phyloP scores from a whole-genome alignment of 2,113 vertebrate species.

The Nothobranchius furzeri region DNA sequence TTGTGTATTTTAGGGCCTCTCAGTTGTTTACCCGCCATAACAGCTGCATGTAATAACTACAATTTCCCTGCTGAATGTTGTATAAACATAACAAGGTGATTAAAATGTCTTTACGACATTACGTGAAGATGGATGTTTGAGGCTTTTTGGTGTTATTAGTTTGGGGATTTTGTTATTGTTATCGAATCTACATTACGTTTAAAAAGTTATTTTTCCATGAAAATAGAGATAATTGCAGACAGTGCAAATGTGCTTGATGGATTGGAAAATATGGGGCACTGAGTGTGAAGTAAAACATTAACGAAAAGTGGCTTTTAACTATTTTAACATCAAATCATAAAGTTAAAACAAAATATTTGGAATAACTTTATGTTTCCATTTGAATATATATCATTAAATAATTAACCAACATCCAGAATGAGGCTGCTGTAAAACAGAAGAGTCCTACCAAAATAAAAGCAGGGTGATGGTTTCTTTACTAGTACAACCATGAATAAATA shows the following conservation, averaged over 20 bases:
- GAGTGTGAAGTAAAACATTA: too few relatives aligned
- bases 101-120: conserved; percentile 25
- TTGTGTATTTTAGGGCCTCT: not conserved
- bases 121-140: conserved; percentile 18
- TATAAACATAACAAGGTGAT: conserved; percentile 13
- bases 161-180: conserved; percentile 2
- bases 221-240: conserved; percentile 5
- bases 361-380: too few relatives aligned
- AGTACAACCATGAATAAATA: too few relatives aligned
- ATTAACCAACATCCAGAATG: too few relatives aligned
- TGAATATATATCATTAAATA: too few relatives aligned
- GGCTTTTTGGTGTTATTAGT: conserved; percentile 22
- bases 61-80: not conserved
- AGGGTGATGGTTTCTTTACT: too few relatives aligned
- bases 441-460: too few relatives aligned
- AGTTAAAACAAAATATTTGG: too few relatives aligned
- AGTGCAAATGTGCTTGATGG: conserved; percentile 19
- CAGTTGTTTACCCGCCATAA: conserved; percentile 2
- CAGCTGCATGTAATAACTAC: conserved; percentile 7
- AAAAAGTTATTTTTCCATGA: not conserved
- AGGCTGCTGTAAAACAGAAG: too few relatives aligned
- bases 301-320: not conserved
- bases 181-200: conserved; percentile 19
- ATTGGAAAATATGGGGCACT: conserved; percentile 6
- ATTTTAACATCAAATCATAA: too few relatives aligned